phyloP scores from a whole-genome alignment of 35 echinoderm and acorn worm species.

The Anneissia japonica region DNA sequence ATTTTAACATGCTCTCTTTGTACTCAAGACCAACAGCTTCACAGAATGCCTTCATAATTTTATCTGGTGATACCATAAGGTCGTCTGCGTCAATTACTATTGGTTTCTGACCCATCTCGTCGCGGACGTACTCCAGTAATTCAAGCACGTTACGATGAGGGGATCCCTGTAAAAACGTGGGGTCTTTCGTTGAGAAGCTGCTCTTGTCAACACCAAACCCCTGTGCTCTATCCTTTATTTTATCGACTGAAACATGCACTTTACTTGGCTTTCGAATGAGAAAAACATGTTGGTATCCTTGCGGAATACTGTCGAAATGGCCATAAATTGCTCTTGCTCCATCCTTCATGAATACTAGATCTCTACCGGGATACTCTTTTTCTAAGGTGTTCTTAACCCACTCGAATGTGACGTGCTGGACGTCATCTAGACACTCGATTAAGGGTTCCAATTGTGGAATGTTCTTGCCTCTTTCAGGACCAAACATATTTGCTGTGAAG shows the following conservation, averaged over 20 bases:
- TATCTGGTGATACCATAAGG: slow-evolving; percentile 30
- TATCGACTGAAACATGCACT: not conserved
- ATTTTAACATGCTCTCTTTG: slow-evolving; percentile 48
- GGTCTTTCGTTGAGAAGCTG: not conserved
- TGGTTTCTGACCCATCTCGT: slow-evolving; percentile 25
- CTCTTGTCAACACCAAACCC: not conserved
- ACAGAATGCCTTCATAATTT: slow-evolving; percentile 60
- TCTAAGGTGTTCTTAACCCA: slow-evolving; percentile 30
- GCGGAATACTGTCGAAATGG: not conserved
- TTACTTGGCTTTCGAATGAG: slow-evolving; percentile 22
- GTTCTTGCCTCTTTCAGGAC: not conserved
- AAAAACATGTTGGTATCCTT: slow-evolving; percentile 37
- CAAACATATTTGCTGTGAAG: not conserved
- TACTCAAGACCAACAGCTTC: slow-evolving; percentile 37
- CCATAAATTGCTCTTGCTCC: not conserved
- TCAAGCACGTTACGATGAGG: not conserved
- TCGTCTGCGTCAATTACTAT: slow-evolving; percentile 71
- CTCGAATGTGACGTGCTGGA: not conserved
- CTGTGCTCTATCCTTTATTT: not conserved
- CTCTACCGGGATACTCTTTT: slow-evolving; percentile 17
- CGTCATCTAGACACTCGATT: not conserved
- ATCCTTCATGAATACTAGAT: slow-evolving; percentile 31
- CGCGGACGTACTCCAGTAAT: not conserved
- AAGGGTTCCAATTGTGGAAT: not conserved
- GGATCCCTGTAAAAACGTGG: not conserved